These are phyloP conservation scores for Macropis europaea DNA, from an alignment of 2,888 invertebrate species.

Conservation along the genomic window DNA sequence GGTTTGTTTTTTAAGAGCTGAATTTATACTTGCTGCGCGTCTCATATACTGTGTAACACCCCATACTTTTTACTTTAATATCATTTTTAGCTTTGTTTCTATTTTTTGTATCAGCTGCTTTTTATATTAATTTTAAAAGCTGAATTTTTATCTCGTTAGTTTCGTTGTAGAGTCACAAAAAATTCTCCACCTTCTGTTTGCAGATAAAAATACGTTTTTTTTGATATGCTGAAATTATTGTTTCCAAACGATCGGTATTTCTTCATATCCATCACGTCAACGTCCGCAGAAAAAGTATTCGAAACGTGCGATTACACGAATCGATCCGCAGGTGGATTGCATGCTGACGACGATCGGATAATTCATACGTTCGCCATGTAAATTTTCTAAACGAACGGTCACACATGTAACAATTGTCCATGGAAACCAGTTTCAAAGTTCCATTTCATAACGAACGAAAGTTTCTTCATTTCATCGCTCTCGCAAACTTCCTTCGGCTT, in stretches of 20 bases:
- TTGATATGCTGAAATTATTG: neutral
- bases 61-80: too few relatives aligned
- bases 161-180: too few relatives aligned
- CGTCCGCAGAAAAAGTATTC: neutral
- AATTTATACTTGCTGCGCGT: too few relatives aligned
- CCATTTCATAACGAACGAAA: constrained; percentile 35
- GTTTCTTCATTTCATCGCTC: neutral
- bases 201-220: too few relatives aligned
- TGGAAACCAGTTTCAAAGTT: constrained; percentile 35
- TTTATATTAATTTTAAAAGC: too few relatives aligned
- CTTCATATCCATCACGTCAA: neutral
- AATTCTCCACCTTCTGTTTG: too few relatives aligned
- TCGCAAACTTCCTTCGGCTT: neutral
- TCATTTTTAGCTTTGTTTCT: too few relatives aligned
- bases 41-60: too few relatives aligned
- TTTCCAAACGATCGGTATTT: neutral
- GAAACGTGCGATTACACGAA: constrained; percentile 13
- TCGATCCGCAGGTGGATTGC: constrained; percentile 18
- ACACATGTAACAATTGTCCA: neutral
- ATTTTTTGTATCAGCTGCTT: too few relatives aligned
- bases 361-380: neutral
- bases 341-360: constrained; percentile 2
- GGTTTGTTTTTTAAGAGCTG: too few relatives aligned
- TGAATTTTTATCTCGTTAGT: too few relatives aligned
- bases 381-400: constrained; percentile 9